These are phyloP conservation scores for Cataglyphis rosenhaueri DNA, from an alignment of 2,888 invertebrate genomes.

Conservation along the genomic window DNA sequence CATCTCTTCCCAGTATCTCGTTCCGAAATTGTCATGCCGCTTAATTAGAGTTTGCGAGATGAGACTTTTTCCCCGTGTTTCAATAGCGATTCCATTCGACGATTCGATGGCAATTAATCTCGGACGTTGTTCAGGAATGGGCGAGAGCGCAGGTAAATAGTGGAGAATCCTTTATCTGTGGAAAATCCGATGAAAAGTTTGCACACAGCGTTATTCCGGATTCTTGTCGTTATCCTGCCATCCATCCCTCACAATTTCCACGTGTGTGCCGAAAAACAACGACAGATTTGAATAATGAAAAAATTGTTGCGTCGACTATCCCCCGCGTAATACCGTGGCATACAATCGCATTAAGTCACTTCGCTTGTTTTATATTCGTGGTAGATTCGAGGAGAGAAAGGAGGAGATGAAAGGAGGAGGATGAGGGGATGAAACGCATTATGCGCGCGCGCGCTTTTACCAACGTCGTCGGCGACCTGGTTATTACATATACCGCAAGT, in stretches of 20 bases:
- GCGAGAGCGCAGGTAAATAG: conserved; percentile 55
- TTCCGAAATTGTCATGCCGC: conserved; percentile 51
- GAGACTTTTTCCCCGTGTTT: conserved; percentile 58
- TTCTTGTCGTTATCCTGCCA: conserved; percentile 47
- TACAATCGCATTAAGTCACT: conserved; percentile 53
- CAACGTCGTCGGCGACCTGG: conserved; percentile 47
- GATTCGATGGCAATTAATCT: conserved; percentile 72
- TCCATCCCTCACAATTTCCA: not conserved
- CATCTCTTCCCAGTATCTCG: not conserved
- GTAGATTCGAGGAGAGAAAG: conserved; percentile 7
- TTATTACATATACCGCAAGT: conserved; percentile 50
- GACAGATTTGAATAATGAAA: conserved; percentile 67
- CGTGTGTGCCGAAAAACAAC: conserved; percentile 58
- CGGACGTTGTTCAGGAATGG: conserved; percentile 65
- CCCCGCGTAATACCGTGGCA: conserved; percentile 27
- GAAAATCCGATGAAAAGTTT: conserved; percentile 61
- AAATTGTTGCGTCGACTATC: conserved; percentile 59
- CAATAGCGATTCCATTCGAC: conserved; percentile 71
- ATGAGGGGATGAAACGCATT: conserved; percentile 39
- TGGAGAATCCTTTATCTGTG: conserved; percentile 59
- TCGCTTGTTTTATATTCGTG: conserved; percentile 38
- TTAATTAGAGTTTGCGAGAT: conserved; percentile 67
- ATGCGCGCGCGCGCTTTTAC: conserved; percentile 43
- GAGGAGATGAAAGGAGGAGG: not conserved
- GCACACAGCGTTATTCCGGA: conserved; percentile 59